Percentiles rank a stretch among this genome's conserved stretches.
phyloP scores from a whole-genome alignment of 2,797 vertebrate species.

The Helarctos malayanus region DNA sequence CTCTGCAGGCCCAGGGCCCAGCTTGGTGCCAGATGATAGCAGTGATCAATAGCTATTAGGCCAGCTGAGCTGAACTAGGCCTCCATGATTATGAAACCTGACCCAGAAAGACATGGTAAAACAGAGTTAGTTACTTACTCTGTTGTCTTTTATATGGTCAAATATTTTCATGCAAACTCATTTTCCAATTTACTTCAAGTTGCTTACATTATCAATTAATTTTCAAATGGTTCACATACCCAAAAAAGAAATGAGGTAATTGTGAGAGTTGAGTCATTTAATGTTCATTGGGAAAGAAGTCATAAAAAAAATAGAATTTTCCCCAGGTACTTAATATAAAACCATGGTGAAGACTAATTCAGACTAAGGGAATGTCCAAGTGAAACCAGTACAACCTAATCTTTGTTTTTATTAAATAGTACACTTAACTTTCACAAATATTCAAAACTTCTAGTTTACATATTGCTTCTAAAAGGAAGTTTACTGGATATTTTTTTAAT shows the following conservation, averaged over 20 bases:
- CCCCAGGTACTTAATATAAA: neutral
- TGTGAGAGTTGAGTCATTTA: constrained; percentile 11
- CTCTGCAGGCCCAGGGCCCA: neutral
- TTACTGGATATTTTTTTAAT: neutral
- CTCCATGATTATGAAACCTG: neutral
- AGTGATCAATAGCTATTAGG: neutral
- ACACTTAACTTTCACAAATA: constrained; percentile 1
- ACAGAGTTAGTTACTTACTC: neutral
- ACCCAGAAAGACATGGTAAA: neutral
- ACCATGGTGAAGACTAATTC: neutral
- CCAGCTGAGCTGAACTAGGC: neutral
- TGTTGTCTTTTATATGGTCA: neutral
- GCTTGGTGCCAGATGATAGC: no score
- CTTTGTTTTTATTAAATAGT: constrained; percentile 13
- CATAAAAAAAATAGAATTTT: neutral
- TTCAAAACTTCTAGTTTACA: constrained; percentile 12
- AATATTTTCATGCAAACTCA: neutral
- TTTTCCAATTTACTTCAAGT: constrained; percentile 9
- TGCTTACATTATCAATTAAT: neutral
- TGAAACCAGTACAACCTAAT: neutral
- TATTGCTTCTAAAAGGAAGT: neutral
- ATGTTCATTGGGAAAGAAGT: neutral
- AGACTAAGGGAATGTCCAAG: neutral
- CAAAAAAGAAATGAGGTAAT: neutral
- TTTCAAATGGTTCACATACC: neutral